A percentile compares a stretch with the other conserved stretches of the same genome.
Evolutionary conservation across 2,113 vertebrate species (phyloP).

Genomic region (Sander vitreus): DNA sequence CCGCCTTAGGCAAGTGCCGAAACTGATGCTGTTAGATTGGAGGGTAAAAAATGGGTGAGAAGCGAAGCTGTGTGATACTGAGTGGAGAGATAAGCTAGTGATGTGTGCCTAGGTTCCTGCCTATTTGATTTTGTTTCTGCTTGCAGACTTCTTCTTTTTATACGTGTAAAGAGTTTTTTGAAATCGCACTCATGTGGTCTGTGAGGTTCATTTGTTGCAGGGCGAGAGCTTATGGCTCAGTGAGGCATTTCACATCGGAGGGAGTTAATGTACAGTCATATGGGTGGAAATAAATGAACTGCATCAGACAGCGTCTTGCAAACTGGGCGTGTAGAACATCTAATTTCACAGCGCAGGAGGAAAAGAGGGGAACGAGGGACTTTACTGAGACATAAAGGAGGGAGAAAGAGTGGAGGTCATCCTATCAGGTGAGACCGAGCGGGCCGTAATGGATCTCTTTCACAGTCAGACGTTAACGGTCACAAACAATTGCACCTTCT

Average conservation of each 20-base stretch:
- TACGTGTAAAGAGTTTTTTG: neutral
- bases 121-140: conserved; percentile 40
- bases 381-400: conserved; percentile 4
- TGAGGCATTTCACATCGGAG: conserved; percentile 45
- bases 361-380: neutral
- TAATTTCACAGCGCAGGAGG: conserved; percentile 24
- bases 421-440: conserved; percentile 16
- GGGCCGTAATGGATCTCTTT: conserved; percentile 39
- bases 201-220: conserved; percentile 35
- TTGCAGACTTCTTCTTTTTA: conserved; percentile 18
- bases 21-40: conserved; percentile 32
- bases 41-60: conserved; percentile 17
- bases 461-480: conserved; percentile 22
- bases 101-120: conserved; percentile 35
- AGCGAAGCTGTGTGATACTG: neutral
- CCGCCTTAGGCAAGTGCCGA: conserved; percentile 6
- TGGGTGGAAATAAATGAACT: conserved; percentile 31
- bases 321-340: conserved; percentile 41
- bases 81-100: conserved; percentile 12
- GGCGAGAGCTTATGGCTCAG: conserved; percentile 23
- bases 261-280: conserved; percentile 56
- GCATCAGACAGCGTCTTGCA: conserved; percentile 31
- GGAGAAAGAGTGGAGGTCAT: conserved; percentile 37
- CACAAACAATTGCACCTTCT: conserved; percentile 38
- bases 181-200: neutral